Evolutionary conservation across 2,113 vertebrate genomes (phyloP), one percentile per base, ranked within the genome.

Genomic region (Pithys albifrons): DNA sequence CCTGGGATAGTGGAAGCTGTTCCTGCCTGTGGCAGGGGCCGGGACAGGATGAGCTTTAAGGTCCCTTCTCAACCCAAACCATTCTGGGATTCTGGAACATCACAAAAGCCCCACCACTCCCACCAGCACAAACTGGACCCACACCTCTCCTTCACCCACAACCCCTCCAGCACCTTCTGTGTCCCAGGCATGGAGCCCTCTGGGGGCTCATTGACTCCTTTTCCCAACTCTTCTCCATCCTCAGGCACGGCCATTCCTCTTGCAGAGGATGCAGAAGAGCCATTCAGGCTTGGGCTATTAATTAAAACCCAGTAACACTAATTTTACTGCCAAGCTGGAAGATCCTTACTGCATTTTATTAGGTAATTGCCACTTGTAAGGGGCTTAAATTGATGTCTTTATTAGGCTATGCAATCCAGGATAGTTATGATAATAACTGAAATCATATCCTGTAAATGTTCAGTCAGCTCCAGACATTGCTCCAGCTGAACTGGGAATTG

Each of bases 331-430:
- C 96, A 96, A 95, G 48, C 91, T 95, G 88, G 82, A 95, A 97
- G 95, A 91, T 95, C 96, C 93, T 97, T 82, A 86, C 83, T 93
- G 96, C 96, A 95, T 95, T 97, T 96, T 96, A 95, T 97, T 96
- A 96, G 95, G 96, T 95, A 97, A 97, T 96, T 96, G 93, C 92
- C 92, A 88, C 91, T 96, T 95, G 89, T 89, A 78, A 96, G 73
- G 80, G 87, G 45, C 92, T 92, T 96, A 93, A 97, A 97, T 85
- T 85, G 95, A 97, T 93, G 93, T 97, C 95, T 95, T 96, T 91
- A 91, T 96, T 95, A 95, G 92, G 19, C 48, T 0, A 72, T n/a
- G 88, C 83, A 67, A 71, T 82, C 66, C 95, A 78, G 82, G 77
- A 72, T 65, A 54, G 94, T 89, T 88, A 88, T 76, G 86, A 69